Evolutionary conservation across 2,888 invertebrate genomes (phyloP), one percentile per base, ranked within the genome.

Genomic region (Chloroclystis v-ata): DNA sequence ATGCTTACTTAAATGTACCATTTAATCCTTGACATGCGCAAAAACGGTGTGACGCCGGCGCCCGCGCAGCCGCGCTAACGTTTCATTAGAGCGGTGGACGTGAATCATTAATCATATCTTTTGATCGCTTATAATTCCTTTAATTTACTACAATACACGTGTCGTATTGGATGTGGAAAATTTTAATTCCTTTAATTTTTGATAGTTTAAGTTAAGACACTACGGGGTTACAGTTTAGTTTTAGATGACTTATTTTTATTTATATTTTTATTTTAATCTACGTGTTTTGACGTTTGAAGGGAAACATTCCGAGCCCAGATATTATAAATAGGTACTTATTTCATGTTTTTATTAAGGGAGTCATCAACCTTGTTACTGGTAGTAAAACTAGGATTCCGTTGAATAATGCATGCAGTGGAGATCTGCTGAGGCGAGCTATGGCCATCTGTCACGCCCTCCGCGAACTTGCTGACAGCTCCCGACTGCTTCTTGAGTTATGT

Each of bases 71-170:
- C 33, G 29, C 33, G 35, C 52, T 42, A 29, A 29, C 47, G 37
- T 45, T 37, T 45, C 40, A 43, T 51, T 54, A 37, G 13, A 50
- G 47, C 52, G 56, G 59, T 56, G 59, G 59, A 57, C 59, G 55
- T 60, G 60, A 69, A 39, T 60, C 65, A 67, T 72, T 67, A 61
- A 63, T 69, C 65, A 65, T 64, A 61, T 59, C 59, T 54, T 43
- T 37, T 60, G 62, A 65, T 63, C 59, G 54, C 33, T 48, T 28
- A 24, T 13, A 12, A 12, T 11, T 13, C 12, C 8, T 24, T 25
- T 37, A 40, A 30, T 46, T 45, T 40, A 37, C 26, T 39, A 1
- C 33, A 41, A 40, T 35, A 45, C n/a, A n/a, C n/a, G n/a, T n/a
- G n/a, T n/a, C 45, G 47, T 14, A 37, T 46, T 32, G 42, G 20